phyloP scores from a whole-genome alignment of 2,113 vertebrate genomes.

The Glaucidium brasilianum region DNA sequence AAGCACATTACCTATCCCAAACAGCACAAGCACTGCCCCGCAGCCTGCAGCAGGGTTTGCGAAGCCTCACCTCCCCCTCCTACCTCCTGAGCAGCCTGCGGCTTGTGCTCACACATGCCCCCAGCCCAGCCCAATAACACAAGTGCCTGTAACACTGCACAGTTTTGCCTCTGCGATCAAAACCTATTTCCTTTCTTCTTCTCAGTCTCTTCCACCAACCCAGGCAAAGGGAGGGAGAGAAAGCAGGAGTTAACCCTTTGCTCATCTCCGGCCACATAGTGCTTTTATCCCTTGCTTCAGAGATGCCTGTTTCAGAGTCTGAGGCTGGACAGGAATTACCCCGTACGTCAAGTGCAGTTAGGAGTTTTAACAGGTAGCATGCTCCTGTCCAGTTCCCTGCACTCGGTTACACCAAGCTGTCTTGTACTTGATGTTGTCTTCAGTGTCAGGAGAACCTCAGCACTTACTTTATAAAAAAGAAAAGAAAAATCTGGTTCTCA shows the following conservation, averaged over 20 bases:
- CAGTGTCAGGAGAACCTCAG: background rate
- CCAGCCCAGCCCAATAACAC: background rate
- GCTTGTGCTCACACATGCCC: background rate
- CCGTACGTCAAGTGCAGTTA: accelerated
- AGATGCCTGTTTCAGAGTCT: background rate
- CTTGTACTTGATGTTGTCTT: background rate
- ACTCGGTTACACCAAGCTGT: background rate
- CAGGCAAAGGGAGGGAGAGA: background rate
- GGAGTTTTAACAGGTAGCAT: background rate
- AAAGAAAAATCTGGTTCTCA: background rate
- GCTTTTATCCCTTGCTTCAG: background rate
- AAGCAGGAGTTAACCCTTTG: background rate
- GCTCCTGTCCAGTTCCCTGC: background rate
- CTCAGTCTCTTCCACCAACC: background rate
- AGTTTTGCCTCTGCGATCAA: background rate
- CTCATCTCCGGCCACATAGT: background rate
- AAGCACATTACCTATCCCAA: background rate
- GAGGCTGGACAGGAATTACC: background rate
- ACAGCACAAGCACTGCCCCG: background rate
- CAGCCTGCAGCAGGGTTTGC: background rate
- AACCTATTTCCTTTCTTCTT: background rate
- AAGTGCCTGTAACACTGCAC: background rate
- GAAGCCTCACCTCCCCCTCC: background rate
- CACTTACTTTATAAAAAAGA: background rate
- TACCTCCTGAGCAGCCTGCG: background rate